Conservation (phyloP, 2,113 vertebrate genomes). For the Anguilla rostrata region DNA sequence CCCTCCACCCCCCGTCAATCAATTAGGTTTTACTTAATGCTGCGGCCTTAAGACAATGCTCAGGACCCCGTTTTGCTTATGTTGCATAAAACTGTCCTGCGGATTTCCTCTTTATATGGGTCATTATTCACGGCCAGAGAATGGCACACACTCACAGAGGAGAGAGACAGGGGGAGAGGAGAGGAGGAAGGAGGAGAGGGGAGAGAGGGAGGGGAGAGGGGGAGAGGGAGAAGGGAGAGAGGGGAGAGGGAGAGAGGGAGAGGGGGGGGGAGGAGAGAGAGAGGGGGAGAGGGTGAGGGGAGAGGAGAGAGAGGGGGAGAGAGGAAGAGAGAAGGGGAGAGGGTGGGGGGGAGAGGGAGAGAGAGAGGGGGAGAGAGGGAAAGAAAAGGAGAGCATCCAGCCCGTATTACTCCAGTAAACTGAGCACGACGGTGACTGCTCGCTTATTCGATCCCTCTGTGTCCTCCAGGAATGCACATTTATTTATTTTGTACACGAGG, state of each 20-base stretch:
- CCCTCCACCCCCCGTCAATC: not conserved
- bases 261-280: too few relatives aligned
- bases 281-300: too few relatives aligned
- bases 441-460: not conserved
- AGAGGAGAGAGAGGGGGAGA: too few relatives aligned
- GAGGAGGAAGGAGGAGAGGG: too few relatives aligned
- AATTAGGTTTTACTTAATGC: not conserved
- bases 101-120: not conserved
- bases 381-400: not conserved
- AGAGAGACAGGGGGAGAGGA: not conserved
- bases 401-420: not conserved
- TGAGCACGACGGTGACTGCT: not conserved
- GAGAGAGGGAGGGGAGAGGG: too few relatives aligned
- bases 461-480: not conserved
- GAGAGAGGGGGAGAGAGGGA: too few relatives aligned
- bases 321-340: too few relatives aligned
- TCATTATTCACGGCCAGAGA: not conserved
- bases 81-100: not conserved
- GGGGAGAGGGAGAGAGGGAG: too few relatives aligned
- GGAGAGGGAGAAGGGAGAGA: too few relatives aligned
- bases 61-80: not conserved
- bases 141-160: not conserved
- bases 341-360: too few relatives aligned
- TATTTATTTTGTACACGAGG: not conserved
- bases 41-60: not conserved